These are phyloP conservation scores for Leuciscus waleckii DNA, from an alignment of 2,797 vertebrate species.

Conservation along the genomic window DNA sequence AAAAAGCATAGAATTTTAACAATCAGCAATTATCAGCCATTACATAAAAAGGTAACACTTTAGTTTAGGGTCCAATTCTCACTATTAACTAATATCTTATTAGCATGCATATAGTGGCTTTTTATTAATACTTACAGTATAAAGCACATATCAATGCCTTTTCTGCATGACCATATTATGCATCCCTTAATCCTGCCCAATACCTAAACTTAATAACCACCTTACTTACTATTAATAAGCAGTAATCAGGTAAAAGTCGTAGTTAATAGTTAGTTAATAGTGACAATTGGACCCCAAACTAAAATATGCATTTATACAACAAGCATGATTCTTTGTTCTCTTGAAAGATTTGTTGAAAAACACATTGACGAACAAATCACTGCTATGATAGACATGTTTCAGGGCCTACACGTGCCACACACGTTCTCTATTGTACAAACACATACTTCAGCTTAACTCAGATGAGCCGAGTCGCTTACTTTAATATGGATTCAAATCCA, in stretches of 20 bases:
- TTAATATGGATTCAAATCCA: not conserved
- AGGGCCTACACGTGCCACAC: not conserved
- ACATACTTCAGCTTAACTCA: not conserved
- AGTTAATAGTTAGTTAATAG: too few relatives aligned
- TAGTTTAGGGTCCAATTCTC: not conserved
- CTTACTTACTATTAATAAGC: not conserved
- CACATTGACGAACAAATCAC: not conserved
- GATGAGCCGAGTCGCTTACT: not conserved
- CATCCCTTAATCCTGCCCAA: not conserved
- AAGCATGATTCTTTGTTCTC: not conserved
- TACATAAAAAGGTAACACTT: too few relatives aligned
- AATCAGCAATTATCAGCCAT: not conserved
- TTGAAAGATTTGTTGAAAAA: not conserved
- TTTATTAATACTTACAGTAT: not conserved
- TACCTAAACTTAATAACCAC: not conserved
- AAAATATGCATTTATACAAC: not conserved
- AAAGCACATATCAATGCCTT: not conserved
- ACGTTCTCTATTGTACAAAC: not conserved
- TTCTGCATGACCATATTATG: too few relatives aligned
- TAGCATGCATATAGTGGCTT: too few relatives aligned
- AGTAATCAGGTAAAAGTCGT: not conserved
- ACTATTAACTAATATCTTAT: not conserved
- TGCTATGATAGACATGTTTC: not conserved
- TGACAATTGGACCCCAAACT: not conserved
- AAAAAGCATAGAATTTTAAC: not conserved